Conservation (phyloP, 2,888 invertebrate genomes). For the Anodontia alba region DNA sequence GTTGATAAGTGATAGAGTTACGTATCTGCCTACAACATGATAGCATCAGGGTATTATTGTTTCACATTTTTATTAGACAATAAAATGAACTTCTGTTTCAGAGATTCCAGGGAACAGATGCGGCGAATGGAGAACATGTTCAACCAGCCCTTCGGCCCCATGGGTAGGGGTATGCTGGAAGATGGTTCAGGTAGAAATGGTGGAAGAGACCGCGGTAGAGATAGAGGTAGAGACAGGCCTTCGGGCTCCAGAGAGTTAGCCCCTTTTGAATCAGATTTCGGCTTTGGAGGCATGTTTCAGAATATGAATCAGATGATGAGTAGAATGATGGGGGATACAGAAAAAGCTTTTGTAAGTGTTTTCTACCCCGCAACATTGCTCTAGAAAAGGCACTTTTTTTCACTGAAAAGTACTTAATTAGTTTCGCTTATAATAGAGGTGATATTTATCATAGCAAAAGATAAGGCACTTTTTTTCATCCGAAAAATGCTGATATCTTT, state of each 20-base stretch:
- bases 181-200: conserved; percentile 29
- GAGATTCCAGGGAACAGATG: conserved; percentile 72
- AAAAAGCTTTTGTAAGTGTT: conserved; percentile 76
- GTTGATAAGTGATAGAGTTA: no score
- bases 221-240: conserved; percentile 9
- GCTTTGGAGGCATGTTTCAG: conserved; percentile 75
- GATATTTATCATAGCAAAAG: no score
- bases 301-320: conserved; percentile 80
- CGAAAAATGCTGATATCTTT: no score
- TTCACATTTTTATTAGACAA: no score
- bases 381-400: no score
- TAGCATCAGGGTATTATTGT: no score
- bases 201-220: conserved; percentile 26
- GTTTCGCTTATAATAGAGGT: no score
- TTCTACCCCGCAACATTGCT: no score
- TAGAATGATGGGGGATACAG: conserved; percentile 77
- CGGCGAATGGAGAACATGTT: conserved; percentile 71
- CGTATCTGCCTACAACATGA: no score
- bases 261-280: conserved; percentile 57
- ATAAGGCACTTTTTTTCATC: no score
- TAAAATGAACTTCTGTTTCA: no score
- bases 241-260: conserved; percentile 43
- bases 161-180: conserved; percentile 49
- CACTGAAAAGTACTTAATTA: no score
- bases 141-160: conserved; percentile 60